Base-by-base conservation (phyloP, 2,888 invertebrate genomes). In the Koerneria pararmatus region DNA sequence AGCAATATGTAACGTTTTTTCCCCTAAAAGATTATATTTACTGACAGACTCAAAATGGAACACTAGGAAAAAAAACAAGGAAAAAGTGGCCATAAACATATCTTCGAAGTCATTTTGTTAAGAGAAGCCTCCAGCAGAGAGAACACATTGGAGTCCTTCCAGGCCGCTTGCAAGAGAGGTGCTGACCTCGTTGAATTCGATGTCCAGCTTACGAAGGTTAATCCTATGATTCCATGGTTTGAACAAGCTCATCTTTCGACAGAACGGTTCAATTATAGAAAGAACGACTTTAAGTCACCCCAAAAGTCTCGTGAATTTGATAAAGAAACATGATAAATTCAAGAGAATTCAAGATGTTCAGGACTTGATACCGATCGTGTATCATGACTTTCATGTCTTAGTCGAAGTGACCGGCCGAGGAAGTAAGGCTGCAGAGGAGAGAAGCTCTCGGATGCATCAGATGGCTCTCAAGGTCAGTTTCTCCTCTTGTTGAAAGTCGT, bases 151-250 rank as follows among this genome's bases (percentile, higher is more conserved):
- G 93, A 93, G 61, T 95, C 95, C 49, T 87, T 97, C 78, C 91
- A 92, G 85, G 90, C 90, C 77, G 95, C 97, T 60, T 91, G 91
- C 59, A 89, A 90, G 69, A 91, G 92, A 85, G 97, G 97, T 70
- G 95, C 97, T 69, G 95, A 98, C 84, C 91, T 92, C 88, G 92
- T 98, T 58, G 98, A 98, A 85, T 95, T 98, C 86, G 98, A 98
- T 87, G 95, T 98, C 31, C 95, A 97, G 84, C 87, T 98, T 66
- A 93, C 93, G 78, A 94, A 94, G 86, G 74, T 74, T 24, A 29
- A 35, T 1, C 27, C 35, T 0, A 35, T 15, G 34, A 57, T 32
- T 11, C 22, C 1, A 15, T n/a, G n/a, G n/a, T n/a, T n/a, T n/a
- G n/a, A n/a, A n/a, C n/a, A n/a, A n/a, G n/a, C n/a, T n/a, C n/a